Percentiles rank a stretch among this genome's conserved stretches.
phyloP scores from a whole-genome alignment of 2,888 invertebrate genomes.

The Hypsopygia costalis region DNA sequence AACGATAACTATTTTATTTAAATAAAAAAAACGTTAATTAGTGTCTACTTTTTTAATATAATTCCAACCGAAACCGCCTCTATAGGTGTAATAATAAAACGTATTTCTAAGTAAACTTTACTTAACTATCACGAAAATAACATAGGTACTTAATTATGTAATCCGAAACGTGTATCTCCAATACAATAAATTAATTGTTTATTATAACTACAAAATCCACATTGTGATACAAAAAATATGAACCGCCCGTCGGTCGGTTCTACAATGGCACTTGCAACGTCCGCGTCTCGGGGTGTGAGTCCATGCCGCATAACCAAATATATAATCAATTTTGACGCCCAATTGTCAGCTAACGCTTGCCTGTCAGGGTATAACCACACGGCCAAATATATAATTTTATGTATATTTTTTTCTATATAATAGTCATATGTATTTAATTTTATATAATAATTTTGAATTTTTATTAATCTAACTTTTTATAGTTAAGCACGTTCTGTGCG shows the following conservation, averaged over 20 bases:
- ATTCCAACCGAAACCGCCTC: conserved; percentile 63
- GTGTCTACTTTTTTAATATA: conserved; percentile 36
- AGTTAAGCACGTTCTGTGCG: conserved; percentile 66
- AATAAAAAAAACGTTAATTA: conserved; percentile 30
- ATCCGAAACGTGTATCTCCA: conserved; percentile 62
- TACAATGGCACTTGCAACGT: conserved; percentile 74
- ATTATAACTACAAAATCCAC: conserved; percentile 57
- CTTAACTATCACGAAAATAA: conserved; percentile 77
- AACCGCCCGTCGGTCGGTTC: conserved; percentile 53
- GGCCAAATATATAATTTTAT: conserved; percentile 77
- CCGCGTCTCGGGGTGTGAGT: conserved; percentile 51
- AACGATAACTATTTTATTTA: conserved; percentile 16
- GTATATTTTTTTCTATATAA: conserved; percentile 78
- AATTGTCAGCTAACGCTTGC: conserved; percentile 80
- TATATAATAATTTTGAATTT: conserved; percentile 81
- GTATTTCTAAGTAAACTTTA: conserved; percentile 58
- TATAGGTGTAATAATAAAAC: conserved; percentile 38
- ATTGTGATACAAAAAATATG: conserved; percentile 50
- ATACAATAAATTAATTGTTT: conserved; percentile 56
- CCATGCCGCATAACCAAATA: conserved; percentile 42
- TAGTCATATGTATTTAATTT: conserved; percentile 78
- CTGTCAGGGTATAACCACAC: conserved; percentile 89
- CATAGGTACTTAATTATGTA: conserved; percentile 67
- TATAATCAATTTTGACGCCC: conserved; percentile 72
- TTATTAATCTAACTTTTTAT: conserved; percentile 72